These are phyloP conservation scores for Aurelia sp. DNA, from an alignment of 30 jellyfish, hydroid and myxozoan genomes.

Conservation along the genomic window DNA sequence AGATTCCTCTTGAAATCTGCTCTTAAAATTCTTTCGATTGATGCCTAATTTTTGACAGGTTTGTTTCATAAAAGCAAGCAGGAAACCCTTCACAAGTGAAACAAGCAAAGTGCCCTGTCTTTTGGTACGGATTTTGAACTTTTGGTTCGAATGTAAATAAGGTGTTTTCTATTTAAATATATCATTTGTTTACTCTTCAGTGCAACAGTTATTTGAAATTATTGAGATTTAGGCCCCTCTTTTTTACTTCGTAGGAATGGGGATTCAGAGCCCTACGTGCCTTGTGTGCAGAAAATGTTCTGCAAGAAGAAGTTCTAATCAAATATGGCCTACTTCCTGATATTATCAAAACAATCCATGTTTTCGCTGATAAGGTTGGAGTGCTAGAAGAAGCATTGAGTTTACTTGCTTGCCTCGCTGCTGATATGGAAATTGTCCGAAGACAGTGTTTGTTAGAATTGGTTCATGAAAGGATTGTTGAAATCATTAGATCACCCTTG, in stretches of 20 bases:
- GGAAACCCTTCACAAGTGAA: no score
- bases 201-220: no score
- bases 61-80: no score
- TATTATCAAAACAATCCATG: slow-evolving; percentile 51
- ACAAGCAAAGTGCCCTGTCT: no score
- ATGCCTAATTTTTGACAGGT: no score
- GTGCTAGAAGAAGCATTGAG: slow-evolving; percentile 83
- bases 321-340: slow-evolving; percentile 61
- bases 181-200: no score
- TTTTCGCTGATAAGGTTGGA: slow-evolving; percentile 11
- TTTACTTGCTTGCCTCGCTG: slow-evolving; percentile 84
- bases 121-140: no score
- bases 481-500: slow-evolving; percentile 27
- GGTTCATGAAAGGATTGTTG: slow-evolving; percentile 69
- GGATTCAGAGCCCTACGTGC: slow-evolving; percentile 94
- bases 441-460: slow-evolving; percentile 75
- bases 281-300: slow-evolving; percentile 66
- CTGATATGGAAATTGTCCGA: slow-evolving; percentile 82
- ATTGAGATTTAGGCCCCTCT: no score
- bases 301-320: slow-evolving; percentile 80
- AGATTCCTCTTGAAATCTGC: no score
- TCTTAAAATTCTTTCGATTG: no score
- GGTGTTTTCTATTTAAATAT: no score
- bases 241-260: slow-evolving; percentile 64
- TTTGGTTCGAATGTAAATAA: no score